A percentile compares a stretch with the other conserved stretches of the same genome.
These are phyloP conservation scores for Flexamia atlantica DNA, from an alignment of 2,888 invertebrate genomes.

Conservation along the genomic window DNA sequence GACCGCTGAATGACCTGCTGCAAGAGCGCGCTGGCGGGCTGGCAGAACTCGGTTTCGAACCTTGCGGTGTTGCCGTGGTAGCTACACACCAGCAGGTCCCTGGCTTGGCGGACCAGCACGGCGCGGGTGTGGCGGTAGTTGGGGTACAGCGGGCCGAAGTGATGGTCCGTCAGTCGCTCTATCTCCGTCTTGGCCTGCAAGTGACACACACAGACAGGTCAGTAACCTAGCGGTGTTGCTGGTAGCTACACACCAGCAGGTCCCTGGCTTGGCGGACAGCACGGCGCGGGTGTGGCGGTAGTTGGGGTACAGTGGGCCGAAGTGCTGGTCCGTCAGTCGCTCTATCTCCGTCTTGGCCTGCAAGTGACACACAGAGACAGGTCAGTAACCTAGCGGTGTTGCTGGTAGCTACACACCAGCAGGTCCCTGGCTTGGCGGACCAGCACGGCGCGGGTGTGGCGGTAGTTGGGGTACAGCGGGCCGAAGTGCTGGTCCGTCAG, in stretches of 20 bases:
- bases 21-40: slow-evolving; percentile 77
- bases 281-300: slow-evolving; percentile 79
- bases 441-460: slow-evolving; percentile 79
- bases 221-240: slow-evolving; percentile 78
- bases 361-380: not conserved
- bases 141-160: slow-evolving; percentile 81
- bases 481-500: slow-evolving; percentile 82
- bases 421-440: slow-evolving; percentile 84
- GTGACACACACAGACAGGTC: not conserved
- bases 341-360: slow-evolving; percentile 67
- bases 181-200: slow-evolving; percentile 67
- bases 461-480: slow-evolving; percentile 80
- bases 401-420: slow-evolving; percentile 81
- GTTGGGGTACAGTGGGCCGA: slow-evolving; percentile 81
- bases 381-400: slow-evolving; percentile 81
- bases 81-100: slow-evolving; percentile 82
- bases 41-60: slow-evolving; percentile 81
- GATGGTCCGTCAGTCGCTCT: slow-evolving; percentile 77
- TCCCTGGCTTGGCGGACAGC: slow-evolving; percentile 84
- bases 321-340: slow-evolving; percentile 79
- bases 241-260: slow-evolving; percentile 82
- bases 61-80: slow-evolving; percentile 81
- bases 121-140: slow-evolving; percentile 79
- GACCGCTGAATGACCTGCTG: slow-evolving; percentile 43
- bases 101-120: slow-evolving; percentile 82